Conservation (phyloP, 2,797 vertebrate species). For the Esox lucius region DNA sequence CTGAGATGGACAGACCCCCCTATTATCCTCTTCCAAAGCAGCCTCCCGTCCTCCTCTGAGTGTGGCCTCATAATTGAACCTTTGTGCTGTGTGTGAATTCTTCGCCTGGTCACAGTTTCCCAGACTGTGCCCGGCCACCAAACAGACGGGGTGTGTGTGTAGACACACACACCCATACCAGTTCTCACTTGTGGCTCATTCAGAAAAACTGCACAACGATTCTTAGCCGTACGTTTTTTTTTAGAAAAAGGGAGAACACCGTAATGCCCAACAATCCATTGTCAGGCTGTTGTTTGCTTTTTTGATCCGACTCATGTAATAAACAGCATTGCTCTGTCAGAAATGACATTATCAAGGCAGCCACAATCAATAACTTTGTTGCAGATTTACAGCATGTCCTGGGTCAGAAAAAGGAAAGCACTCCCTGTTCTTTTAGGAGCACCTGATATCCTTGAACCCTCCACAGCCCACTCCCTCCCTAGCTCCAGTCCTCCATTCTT, state of each 20-base stretch:
- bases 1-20: slow-evolving; percentile 72
- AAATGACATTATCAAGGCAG: slow-evolving; percentile 68
- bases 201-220: slow-evolving; percentile 71
- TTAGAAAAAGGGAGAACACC: slow-evolving; percentile 35
- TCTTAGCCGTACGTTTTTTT: slow-evolving; percentile 57
- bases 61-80: slow-evolving; percentile 78
- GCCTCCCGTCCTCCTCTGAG: slow-evolving; percentile 54
- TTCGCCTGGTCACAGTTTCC: slow-evolving; percentile 72
- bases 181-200: slow-evolving; percentile 79
- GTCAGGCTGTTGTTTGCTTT: slow-evolving; percentile 79
- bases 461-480: neutral
- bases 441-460: neutral
- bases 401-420: slow-evolving; percentile 31
- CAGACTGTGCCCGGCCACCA: slow-evolving; percentile 73
- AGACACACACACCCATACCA: slow-evolving; percentile 61
- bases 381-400: slow-evolving; percentile 66
- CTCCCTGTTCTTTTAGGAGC: slow-evolving; percentile 31
- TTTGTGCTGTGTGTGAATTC: slow-evolving; percentile 81
- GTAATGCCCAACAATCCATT: slow-evolving; percentile 67
- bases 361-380: slow-evolving; percentile 72
- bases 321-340: slow-evolving; percentile 75
- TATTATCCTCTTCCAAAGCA: slow-evolving; percentile 65
- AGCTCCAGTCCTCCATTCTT: neutral
- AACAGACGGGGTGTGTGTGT: slow-evolving; percentile 85
- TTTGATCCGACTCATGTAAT: slow-evolving; percentile 79